Percentiles rank a stretch among this genome's conserved stretches.
These are phyloP conservation scores for Habroteleia sp. DNA, from an alignment of 2,888 invertebrate genomes.

Conservation along the genomic window DNA sequence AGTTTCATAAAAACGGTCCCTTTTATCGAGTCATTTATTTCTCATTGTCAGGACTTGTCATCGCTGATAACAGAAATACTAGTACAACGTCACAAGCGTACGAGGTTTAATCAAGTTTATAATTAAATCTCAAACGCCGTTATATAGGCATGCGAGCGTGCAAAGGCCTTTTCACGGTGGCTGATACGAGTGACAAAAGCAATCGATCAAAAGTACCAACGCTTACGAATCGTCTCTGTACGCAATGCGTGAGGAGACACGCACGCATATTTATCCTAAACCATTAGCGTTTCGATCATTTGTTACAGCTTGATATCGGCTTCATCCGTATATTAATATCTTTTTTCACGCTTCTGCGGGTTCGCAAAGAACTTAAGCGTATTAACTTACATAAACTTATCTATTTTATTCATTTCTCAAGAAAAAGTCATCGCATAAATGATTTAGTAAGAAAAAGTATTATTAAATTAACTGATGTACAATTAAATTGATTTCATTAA, in stretches of 20 bases:
- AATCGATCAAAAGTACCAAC: slow-evolving; percentile 78
- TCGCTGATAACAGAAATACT: slow-evolving; percentile 53
- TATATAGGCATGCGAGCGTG: slow-evolving; percentile 55
- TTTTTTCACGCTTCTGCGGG: slow-evolving; percentile 76
- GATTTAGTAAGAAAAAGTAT: not conserved
- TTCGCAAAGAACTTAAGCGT: slow-evolving; percentile 73
- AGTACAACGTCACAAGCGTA: slow-evolving; percentile 40
- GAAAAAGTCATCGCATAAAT: slow-evolving; percentile 3
- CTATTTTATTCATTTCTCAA: slow-evolving; percentile 12
- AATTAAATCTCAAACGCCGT: slow-evolving; percentile 62
- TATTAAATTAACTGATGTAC: too few relatives aligned
- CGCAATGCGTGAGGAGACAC: slow-evolving; percentile 46
- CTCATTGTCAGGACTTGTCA: slow-evolving; percentile 60
- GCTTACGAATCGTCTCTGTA: slow-evolving; percentile 64
- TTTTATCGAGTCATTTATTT: slow-evolving; percentile 55
- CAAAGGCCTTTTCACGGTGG: slow-evolving; percentile 70
- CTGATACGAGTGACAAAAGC: slow-evolving; percentile 77
- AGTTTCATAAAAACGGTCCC: slow-evolving; percentile 58
- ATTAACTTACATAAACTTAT: slow-evolving; percentile 71
- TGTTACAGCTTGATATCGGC: slow-evolving; percentile 74
- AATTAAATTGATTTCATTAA: too few relatives aligned
- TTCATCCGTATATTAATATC: slow-evolving; percentile 74
- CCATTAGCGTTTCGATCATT: slow-evolving; percentile 78
- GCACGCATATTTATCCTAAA: slow-evolving; percentile 60
- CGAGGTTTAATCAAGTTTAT: slow-evolving; percentile 59